Evolutionary conservation across 2,888 invertebrate genomes (phyloP).

Genomic region (Hyalella azteca): DNA sequence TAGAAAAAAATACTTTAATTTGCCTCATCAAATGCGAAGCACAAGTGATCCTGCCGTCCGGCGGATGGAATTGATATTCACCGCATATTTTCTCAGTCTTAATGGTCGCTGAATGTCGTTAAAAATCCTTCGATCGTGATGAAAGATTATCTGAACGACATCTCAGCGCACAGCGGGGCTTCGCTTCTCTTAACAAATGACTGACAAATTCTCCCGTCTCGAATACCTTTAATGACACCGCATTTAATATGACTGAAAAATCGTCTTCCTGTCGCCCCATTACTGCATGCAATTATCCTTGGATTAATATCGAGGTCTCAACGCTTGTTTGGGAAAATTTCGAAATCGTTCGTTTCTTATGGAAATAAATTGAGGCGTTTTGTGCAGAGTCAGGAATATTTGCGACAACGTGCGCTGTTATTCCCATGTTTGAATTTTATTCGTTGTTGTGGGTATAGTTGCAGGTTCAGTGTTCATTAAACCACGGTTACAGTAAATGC

Average conservation of each 20-base stretch:
- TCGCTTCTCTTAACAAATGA: constrained; percentile 4
- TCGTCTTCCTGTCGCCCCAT: constrained; percentile 3
- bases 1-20: constrained; percentile 8
- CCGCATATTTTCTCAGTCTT: constrained; percentile 27
- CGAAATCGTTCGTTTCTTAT: too few relatives aligned
- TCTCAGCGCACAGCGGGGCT: not conserved
- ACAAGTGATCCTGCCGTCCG: constrained; percentile 21
- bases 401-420: too few relatives aligned
- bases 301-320: too few relatives aligned
- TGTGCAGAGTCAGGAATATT: too few relatives aligned
- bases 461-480: too few relatives aligned
- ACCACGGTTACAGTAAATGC: too few relatives aligned
- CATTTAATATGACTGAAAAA: not conserved
- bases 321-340: too few relatives aligned
- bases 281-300: not conserved
- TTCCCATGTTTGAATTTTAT: too few relatives aligned
- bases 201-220: constrained; percentile 22
- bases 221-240: constrained; percentile 12
- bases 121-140: constrained; percentile 22
- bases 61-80: constrained; percentile 35
- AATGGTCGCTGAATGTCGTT: constrained; percentile 28
- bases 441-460: too few relatives aligned
- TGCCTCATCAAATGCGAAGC: constrained; percentile 25
- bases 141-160: constrained; percentile 11
- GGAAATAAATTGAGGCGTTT: too few relatives aligned